Base-by-base conservation (phyloP, 1,140 invertebrate genomes). In the Eurosta solidaginis region DNA sequence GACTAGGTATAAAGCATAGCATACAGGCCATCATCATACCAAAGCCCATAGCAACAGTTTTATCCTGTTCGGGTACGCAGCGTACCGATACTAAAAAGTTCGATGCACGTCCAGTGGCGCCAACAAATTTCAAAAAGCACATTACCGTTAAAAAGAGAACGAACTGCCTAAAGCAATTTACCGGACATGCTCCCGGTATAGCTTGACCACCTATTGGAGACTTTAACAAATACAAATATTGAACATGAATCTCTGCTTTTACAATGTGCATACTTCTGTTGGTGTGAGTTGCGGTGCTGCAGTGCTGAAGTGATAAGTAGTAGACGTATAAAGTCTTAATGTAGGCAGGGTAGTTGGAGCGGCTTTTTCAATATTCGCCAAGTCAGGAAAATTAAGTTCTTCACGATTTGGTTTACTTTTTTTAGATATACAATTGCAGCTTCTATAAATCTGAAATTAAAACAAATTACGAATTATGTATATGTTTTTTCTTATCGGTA, bases 51-150 rank as follows among this genome's bases (percentile, higher is more conserved):
- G 92, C 91, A 2, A 92, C 91, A 3, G 92, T 89, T 82, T 93
- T 93, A 81, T 93, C 92, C 80, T 92, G 91, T 74, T 92, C 91
- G 20, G 92, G 90, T 1, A 93, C 92, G 80, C 92, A 92, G 83
- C 90, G 91, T 1, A 93, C 89, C 5, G 91, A 90, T 0, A 93
- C 91, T 7, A 93, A 83, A 75, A 93, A 92, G 81, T 93, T 93
- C 0, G 92, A 91, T 0, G 92, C 91, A 83, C 92, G 89, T 59
- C 92, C 92, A 1, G 92, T 91, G 0, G 92, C 91, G 0, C 92
- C 92, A 36, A 90, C 89, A 77, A 93, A 91, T 79, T 93, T 93
- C 0, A 93, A 82, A 7, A 92, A 82, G 82, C 92, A 93, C 59
- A 93, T 90, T 7, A 93, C 91, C 1, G 86, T 87, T 17, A 93